Base-by-base conservation (phyloP, 2,888 invertebrate genomes). In the Machimus atricapillus region DNA sequence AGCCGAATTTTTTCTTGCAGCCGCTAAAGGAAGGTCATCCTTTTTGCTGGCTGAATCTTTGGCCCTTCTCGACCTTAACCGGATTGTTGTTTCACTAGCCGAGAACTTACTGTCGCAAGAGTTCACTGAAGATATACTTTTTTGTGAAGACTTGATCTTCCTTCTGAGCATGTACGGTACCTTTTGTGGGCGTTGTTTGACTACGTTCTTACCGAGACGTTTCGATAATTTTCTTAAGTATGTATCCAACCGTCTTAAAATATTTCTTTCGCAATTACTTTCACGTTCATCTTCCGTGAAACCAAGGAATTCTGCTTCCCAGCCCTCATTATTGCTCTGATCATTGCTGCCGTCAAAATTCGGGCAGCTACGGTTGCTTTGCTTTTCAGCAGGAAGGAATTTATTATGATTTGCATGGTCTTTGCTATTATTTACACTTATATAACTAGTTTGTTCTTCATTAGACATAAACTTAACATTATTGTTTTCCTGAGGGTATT, bases 401-500 rank as follows among this genome's bases (percentile, higher is more conserved):
- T 86, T 27, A 74, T 46, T 14, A 52, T 83, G 34, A 66, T 66
- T 83, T 37, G 40, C 43, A 83, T 19, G 31, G 16, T 85, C 34
- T 76, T 46, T 85, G 46, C 74, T 77, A 37, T 56, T 86, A 77
- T 37, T 86, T 77, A 77, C 76, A 58, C 43, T 31, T 66, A 43
- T 43, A 37, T 14, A 66, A 52, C 74, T 74, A 85, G 19, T 85
- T 85, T 85, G 85, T 85, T 85, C 85, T 85, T 85, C 85, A 74
- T 27, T 85, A 37, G 78, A 58, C 9, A 86, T 86, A 86, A 40
- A 58, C 66, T 86, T 86, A 86, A 58, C 78, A 23, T 86, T 86
- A 79, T 86, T 86, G 31, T 86, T 86, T 66, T 86, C 86, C 73
- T 85, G 85, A 73, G 85, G 73, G 23, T 85, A 86, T 78, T 86